Base-by-base conservation (phyloP, 2,797 vertebrate species). In the Eurystomus glaucurus region DNA sequence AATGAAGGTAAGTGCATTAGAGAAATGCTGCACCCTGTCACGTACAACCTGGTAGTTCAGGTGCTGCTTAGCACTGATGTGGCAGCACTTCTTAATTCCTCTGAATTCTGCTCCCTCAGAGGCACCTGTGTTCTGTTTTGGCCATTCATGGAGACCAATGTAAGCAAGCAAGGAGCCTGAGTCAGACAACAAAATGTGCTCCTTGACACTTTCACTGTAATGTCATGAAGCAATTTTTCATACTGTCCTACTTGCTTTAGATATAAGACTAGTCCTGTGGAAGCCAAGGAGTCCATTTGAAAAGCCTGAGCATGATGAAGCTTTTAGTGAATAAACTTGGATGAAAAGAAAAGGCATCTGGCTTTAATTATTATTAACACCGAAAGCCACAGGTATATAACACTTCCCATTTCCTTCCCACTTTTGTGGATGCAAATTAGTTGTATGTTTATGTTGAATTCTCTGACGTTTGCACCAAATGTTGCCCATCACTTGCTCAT, bases 41-140 rank as follows among this genome's bases (percentile, higher is more conserved):
- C 0, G 0, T 35, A 39, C 0, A 0, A 22, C 35, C 16, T 54
- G 33, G 9, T n/a, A 28, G 77, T 20, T 78, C 26, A 66, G 80
- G 9, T 19, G 10, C 43, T 37, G 55, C 64, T 62, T 41, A 19
- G 39, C 51, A 2, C 58, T 16, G n/a, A 3, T 39, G 43, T 62
- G 55, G 12, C 3, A 4, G 21, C 71, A n/a, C 7, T 80, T 55
- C 35, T 48, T 45, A 25, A 7, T 5, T 1, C 1, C 55, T 50
- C 64, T 58, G 39, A 74, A 29, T 74, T 66, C 52, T 75, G 35
- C 39, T 81, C 4, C 4, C 55, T 70, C 35, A 16, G 75, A 35
- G 29, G 12, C 10, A 2, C 5, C 45, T 28, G 11, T 51, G 48
- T 45, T 62, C 31, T 26, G 14, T 21, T 75, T 43, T 5, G 7